Percentiles rank a stretch among this genome's conserved stretches.
Conservation (phyloP, 2,113 vertebrate genomes). For the Salminus brasiliensis region DNA sequence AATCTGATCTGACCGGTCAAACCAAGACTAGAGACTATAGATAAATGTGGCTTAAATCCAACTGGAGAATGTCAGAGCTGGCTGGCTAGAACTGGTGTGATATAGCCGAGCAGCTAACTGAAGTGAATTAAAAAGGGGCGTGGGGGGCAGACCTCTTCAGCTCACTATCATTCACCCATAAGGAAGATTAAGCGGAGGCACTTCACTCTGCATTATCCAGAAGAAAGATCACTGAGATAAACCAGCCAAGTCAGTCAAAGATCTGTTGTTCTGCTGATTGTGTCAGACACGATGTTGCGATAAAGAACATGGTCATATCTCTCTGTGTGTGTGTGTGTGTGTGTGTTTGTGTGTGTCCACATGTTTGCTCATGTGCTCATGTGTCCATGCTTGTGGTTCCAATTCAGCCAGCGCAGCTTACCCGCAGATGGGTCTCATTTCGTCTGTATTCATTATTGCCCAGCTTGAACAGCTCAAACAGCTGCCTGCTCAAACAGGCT, state of each 20-base stretch:
- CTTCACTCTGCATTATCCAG: not conserved
- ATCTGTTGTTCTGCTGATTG: not conserved
- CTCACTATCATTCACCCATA: not conserved
- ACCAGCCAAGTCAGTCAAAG: not conserved
- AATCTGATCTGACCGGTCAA: no score
- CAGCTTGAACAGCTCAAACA: not conserved
- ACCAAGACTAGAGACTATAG: no score
- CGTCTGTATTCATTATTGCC: constrained; percentile 14
- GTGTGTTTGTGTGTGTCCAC: not conserved
- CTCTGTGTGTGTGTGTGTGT: constrained; percentile 39
- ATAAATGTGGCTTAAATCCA: no score
- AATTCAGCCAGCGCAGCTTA: not conserved
- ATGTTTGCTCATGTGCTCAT: constrained; percentile 5
- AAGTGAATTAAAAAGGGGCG: no score
- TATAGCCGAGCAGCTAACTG: no score
- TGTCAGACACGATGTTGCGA: not conserved
- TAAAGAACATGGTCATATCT: constrained; percentile 9
- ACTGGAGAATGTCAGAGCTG: no score
- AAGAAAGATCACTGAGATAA: no score
- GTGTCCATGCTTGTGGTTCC: constrained; percentile 16
- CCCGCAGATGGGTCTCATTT: constrained; percentile 23
- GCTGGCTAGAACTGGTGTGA: no score
- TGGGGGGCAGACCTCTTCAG: not conserved
- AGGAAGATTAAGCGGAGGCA: not conserved
- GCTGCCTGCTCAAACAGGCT: constrained; percentile 24